Evolutionary conservation across 92 coral and sea anemone genomes (phyloP).

Genomic region (Zoanthus sansibaricus): DNA sequence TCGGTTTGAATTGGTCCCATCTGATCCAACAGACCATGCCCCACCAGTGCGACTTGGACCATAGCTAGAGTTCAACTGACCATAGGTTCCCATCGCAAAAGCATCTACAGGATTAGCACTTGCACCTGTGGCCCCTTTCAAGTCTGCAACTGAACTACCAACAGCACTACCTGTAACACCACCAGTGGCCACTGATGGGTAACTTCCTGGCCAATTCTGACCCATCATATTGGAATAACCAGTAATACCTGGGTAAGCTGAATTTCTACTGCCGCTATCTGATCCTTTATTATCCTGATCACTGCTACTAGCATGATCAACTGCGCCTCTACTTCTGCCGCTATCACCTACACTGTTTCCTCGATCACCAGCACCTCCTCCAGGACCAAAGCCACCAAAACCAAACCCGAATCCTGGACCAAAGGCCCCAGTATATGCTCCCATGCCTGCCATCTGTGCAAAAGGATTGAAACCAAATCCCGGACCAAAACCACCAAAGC

Average conservation of each 20-base stretch:
- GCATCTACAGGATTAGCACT: slow-evolving; percentile 31
- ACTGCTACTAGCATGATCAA: slow-evolving; percentile 13
- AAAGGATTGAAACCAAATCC: slow-evolving; percentile 36
- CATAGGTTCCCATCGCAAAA: slow-evolving; percentile 31
- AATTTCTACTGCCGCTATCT: slow-evolving; percentile 20
- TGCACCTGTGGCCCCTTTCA: slow-evolving; percentile 6
- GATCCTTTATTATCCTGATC: slow-evolving; percentile 21
- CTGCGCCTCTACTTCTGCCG: slow-evolving; percentile 5
- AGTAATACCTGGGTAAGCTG: slow-evolving; percentile 39
- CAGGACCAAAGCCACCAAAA: slow-evolving; percentile 39
- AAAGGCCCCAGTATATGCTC: slow-evolving; percentile 13
- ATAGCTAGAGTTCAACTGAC: slow-evolving; percentile 36
- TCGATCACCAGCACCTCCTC: slow-evolving; percentile 25
- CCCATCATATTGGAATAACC: slow-evolving; percentile 42
- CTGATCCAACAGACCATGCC: slow-evolving; percentile 34
- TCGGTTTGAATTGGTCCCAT: slow-evolving; percentile 13
- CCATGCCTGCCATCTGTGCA: slow-evolving; percentile 45
- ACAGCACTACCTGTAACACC: background rate
- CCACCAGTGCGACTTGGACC: slow-evolving; percentile 30
- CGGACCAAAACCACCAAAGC: slow-evolving; percentile 37
- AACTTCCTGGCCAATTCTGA: slow-evolving; percentile 36
- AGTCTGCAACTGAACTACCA: slow-evolving; percentile 5
- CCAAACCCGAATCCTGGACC: slow-evolving; percentile 31
- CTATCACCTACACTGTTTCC: slow-evolving; percentile 31
- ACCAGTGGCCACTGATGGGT: slow-evolving; percentile 4